Evolutionary conservation across 2,888 invertebrate genomes (phyloP).

Genomic region (Eupeodes latifasciatus): DNA sequence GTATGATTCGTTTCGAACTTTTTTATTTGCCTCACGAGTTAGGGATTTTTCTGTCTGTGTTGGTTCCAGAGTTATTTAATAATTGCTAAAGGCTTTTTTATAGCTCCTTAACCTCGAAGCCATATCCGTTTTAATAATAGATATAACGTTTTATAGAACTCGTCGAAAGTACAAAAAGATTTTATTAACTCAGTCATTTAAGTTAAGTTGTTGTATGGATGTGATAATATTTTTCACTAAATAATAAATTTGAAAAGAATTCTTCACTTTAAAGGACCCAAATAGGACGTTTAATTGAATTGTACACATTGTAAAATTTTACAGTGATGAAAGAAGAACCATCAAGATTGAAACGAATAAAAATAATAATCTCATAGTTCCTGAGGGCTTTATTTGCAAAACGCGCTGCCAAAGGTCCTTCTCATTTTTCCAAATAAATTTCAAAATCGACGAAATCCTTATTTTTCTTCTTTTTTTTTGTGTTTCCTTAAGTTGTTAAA

Average conservation of each 20-base stretch:
- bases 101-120: background rate
- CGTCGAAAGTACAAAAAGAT: background rate
- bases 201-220: background rate
- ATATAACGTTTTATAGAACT: background rate
- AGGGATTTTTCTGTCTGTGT: background rate
- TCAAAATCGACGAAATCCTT: background rate
- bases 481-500: background rate
- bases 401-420: background rate
- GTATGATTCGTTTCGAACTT: background rate
- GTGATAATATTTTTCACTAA: background rate
- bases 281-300: background rate
- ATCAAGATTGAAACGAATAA: constrained; percentile 10
- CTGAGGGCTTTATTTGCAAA: background rate
- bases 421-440: background rate
- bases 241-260: background rate
- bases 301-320: background rate
- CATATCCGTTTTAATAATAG: background rate
- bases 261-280: background rate
- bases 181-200: constrained; percentile 1
- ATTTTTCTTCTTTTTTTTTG: background rate
- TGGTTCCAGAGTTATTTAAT: background rate
- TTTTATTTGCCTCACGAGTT: background rate
- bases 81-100: background rate
- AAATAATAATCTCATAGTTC: background rate
- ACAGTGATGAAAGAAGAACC: background rate